These are phyloP conservation scores for Metellina segmentata DNA, from an alignment of 2,888 invertebrate species.

Conservation along the genomic window DNA sequence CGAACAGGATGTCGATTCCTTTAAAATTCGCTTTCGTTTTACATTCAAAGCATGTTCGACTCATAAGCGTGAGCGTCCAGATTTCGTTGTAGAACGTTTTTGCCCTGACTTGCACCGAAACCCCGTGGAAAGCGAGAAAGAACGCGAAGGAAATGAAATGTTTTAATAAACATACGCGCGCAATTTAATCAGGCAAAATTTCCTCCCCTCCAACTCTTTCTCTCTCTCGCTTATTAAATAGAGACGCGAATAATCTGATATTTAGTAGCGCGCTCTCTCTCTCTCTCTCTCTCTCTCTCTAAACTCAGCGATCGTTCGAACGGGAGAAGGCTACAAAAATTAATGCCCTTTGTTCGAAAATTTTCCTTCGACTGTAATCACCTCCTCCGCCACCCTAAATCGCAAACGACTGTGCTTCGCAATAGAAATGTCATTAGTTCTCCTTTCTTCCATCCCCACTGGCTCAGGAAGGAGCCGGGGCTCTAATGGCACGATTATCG, in stretches of 20 bases:
- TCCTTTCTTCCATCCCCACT: background rate
- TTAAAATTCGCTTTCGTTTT: too few species aligned
- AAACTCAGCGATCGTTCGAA: background rate
- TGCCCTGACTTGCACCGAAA: too few species aligned
- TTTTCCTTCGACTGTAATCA: slow-evolving; percentile 38
- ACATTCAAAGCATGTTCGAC: too few species aligned
- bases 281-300: background rate
- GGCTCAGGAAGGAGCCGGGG: background rate
- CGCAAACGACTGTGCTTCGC: slow-evolving; percentile 29
- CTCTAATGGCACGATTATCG: slow-evolving; percentile 40
- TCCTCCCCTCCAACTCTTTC: background rate
- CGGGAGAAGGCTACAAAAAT: slow-evolving; percentile 8
- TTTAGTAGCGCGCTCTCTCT: slow-evolving; percentile 22
- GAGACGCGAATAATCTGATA: slow-evolving; percentile 32
- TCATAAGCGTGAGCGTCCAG: too few species aligned
- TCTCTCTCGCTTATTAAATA: slow-evolving; percentile 23
- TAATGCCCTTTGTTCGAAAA: slow-evolving; percentile 34
- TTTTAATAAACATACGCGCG: too few species aligned
- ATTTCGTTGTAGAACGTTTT: too few species aligned
- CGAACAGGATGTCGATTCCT: too few species aligned
- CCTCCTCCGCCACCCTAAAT: slow-evolving; percentile 13
- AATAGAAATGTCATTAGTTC: slow-evolving; percentile 42
- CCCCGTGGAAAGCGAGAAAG: too few species aligned
- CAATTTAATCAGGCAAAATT: too few species aligned
- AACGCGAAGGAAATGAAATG: too few species aligned